phyloP scores from a whole-genome alignment of 2,888 invertebrate genomes.

The Drosophila anomelani region DNA sequence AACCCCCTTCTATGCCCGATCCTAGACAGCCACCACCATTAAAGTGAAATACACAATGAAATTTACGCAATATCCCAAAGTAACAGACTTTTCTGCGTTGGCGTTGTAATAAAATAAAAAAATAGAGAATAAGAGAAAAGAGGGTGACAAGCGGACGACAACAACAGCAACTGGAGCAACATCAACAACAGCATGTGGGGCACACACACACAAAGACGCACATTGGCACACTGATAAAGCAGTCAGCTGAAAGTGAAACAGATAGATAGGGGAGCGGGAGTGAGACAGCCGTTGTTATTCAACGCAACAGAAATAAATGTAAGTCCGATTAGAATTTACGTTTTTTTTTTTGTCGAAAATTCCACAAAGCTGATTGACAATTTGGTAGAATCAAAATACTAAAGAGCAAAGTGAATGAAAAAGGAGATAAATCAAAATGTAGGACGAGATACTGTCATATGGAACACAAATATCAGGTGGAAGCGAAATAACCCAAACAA shows the following conservation, averaged over 20 bases:
- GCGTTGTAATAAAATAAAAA: slow-evolving; percentile 75
- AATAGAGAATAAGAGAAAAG: slow-evolving; percentile 49
- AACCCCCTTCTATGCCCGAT: slow-evolving; percentile 27
- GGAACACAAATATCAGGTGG: slow-evolving; percentile 2
- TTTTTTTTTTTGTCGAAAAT: slow-evolving; percentile 43
- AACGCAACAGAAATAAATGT: slow-evolving; percentile 52
- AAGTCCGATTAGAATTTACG: slow-evolving; percentile 77
- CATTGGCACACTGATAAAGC: slow-evolving; percentile 49
- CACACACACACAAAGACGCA: neutral
- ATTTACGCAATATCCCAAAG: slow-evolving; percentile 74
- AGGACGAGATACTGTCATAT: slow-evolving; percentile 12
- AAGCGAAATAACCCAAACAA: neutral
- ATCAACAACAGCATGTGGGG: slow-evolving; percentile 43
- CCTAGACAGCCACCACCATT: slow-evolving; percentile 65
- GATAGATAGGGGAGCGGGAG: slow-evolving; percentile 24
- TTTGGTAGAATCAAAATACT: slow-evolving; percentile 12
- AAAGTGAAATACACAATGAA: slow-evolving; percentile 79
- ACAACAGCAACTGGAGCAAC: slow-evolving; percentile 43
- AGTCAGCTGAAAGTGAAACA: slow-evolving; percentile 69
- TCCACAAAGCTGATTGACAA: slow-evolving; percentile 25
- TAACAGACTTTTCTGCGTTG: slow-evolving; percentile 69
- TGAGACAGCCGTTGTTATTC: slow-evolving; percentile 24
- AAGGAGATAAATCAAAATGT: slow-evolving; percentile 26
- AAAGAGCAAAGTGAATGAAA: slow-evolving; percentile 11
- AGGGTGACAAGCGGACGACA: slow-evolving; percentile 76